Evolutionary conservation across 2,888 invertebrate genomes (phyloP).

Genomic region (Coleophora deauratella): DNA sequence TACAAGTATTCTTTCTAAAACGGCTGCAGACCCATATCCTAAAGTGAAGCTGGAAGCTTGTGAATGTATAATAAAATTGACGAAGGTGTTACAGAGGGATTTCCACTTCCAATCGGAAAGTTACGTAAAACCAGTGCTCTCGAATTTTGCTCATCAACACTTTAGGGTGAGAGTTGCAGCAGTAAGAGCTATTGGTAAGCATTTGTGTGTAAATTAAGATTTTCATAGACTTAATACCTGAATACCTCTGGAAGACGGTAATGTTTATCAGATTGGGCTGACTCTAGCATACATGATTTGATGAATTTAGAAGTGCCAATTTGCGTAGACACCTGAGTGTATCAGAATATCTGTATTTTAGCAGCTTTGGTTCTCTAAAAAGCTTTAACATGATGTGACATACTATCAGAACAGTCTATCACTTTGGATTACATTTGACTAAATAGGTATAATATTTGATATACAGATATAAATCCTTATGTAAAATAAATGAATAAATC

Average conservation of each 20-base stretch:
- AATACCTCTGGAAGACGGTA: background rate
- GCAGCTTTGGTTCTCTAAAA: too few species aligned
- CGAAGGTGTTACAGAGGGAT: conserved; percentile 76
- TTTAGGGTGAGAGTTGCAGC: conserved; percentile 84
- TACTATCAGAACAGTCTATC: too few species aligned
- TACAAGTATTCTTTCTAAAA: conserved; percentile 80
- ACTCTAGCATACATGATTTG: too few species aligned
- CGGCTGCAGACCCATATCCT: conserved; percentile 84
- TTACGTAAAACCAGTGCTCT: conserved; percentile 81
- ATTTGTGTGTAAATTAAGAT: conserved; percentile 1
- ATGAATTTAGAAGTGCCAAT: too few species aligned
- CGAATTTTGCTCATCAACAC: conserved; percentile 86
- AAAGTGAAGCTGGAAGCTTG: conserved; percentile 87
- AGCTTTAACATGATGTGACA: too few species aligned
- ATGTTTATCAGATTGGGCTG: background rate
- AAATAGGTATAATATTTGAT: too few species aligned
- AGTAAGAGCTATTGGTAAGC: conserved; percentile 80
- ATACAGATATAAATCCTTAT: too few species aligned
- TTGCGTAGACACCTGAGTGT: too few species aligned
- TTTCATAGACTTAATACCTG: background rate
- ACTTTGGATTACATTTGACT: too few species aligned
- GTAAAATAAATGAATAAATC: too few species aligned
- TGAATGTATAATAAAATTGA: conserved; percentile 78
- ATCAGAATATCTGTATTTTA: too few species aligned
- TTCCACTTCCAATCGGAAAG: conserved; percentile 85